Evolutionary conservation across 2,888 invertebrate species (phyloP), one percentile per base, ranked within the genome.

Genomic region (Eupeodes latifasciatus): DNA sequence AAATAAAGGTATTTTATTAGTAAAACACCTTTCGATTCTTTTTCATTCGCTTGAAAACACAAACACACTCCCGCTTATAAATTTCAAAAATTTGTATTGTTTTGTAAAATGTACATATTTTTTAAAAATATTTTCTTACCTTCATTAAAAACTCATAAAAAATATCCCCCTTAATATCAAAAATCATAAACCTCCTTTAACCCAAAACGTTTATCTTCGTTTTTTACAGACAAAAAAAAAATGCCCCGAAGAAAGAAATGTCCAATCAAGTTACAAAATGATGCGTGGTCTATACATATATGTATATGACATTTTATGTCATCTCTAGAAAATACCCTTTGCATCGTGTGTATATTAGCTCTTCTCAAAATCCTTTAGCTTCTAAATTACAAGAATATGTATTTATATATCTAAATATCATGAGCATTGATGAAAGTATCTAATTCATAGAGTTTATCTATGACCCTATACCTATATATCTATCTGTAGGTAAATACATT

Each of bases 181-280:
- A 19, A 27, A 14, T 49, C 9, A 6, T 1, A 5, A 49, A 27
- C 5, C 10, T 36, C n/a, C 12, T 14, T 47, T 53, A 11, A 49
- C 47, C 59, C 51, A 64, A 53, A 71, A 66, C 55, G 57, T 51
- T 74, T 86, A 80, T 84, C 59, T 80, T 81, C 80, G 55, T 87
- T 87, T 81, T 84, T 84, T 84, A 87, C 72, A 84, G 19, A 19
- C 19, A 19, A 66, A 44, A 87, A 87, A 77, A 84, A 77, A 80
- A 84, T 81, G 36, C 57, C 87, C 87, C 77, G 80, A 87, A 87
- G 84, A 67, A 27, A 9, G 5, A 74, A 80, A 7, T 81, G 87
- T 84, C 80, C 80, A 84, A 87, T 87, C 87, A 84, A 87, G 80
- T 77, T 49, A 77, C 80, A 87, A 80, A 84, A 84, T 84, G 72